Evolutionary conservation across 2,888 invertebrate species (phyloP).

Genomic region (Amorpha juglandis): DNA sequence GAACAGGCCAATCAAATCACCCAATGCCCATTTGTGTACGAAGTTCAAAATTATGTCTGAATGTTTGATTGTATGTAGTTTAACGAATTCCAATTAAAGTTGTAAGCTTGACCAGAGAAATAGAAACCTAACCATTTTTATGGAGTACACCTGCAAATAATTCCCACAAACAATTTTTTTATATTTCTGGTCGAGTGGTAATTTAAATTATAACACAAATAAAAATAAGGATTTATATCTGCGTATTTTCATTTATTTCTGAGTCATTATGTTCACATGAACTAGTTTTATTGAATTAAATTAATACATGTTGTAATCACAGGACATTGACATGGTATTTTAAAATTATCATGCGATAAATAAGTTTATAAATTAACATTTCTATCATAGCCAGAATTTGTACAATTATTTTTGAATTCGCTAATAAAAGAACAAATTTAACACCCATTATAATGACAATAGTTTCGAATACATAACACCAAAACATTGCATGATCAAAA

Average conservation of each 20-base stretch:
- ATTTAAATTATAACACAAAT: constrained; percentile 73
- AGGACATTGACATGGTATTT: not conserved
- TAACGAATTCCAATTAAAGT: constrained; percentile 24
- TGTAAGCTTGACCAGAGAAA: constrained; percentile 26
- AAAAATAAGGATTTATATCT: constrained; percentile 73
- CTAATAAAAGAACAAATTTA: not conserved
- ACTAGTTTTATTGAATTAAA: constrained; percentile 11
- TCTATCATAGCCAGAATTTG: constrained; percentile 5
- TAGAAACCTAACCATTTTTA: not conserved
- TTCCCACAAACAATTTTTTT: constrained; percentile 18
- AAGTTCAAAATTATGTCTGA: constrained; percentile 72
- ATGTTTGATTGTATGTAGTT: constrained; percentile 54
- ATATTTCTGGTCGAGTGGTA: constrained; percentile 25
- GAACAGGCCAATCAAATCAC: constrained; percentile 52
- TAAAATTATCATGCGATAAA: not conserved
- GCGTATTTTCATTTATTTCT: constrained; percentile 68
- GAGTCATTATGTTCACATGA: constrained; percentile 38
- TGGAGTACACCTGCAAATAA: constrained; percentile 2
- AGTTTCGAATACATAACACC: not conserved
- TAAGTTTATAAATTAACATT: constrained; percentile 27
- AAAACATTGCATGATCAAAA: not conserved
- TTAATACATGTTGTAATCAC: constrained; percentile 19
- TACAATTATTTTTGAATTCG: not conserved
- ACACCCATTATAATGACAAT: not conserved
- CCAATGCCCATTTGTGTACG: constrained; percentile 64